Conservation (phyloP, 2,113 vertebrate genomes). For the Spizaetus ornatus region DNA sequence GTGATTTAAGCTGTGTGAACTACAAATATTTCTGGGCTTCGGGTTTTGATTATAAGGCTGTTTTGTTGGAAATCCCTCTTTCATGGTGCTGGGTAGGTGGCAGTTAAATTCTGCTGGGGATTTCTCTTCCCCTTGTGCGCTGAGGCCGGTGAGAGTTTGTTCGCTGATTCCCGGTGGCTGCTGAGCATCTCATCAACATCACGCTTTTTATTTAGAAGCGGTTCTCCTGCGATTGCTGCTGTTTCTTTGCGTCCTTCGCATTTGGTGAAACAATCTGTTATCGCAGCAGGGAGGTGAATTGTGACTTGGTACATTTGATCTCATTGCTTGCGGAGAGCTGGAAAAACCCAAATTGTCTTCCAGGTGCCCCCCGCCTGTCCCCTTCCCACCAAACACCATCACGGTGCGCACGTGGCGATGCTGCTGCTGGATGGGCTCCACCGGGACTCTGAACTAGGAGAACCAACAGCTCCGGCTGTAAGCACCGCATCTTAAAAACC, state of each 20-base stretch:
- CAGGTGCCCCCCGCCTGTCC: neutral
- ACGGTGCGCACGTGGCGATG: rapidly evolving
- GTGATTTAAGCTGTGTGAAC: neutral
- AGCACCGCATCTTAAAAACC: neutral
- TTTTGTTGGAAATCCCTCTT: neutral
- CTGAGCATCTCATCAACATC: neutral
- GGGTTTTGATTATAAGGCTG: neutral
- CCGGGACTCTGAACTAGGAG: neutral
- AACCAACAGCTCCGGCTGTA: rapidly evolving
- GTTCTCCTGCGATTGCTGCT: neutral
- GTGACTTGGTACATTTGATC: neutral
- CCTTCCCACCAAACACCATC: rapidly evolving
- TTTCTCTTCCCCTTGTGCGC: neutral
- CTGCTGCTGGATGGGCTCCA: rapidly evolving
- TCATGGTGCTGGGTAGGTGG: neutral
- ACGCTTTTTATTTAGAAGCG: too few relatives aligned
- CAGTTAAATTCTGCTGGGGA: neutral
- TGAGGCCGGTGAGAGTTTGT: neutral
- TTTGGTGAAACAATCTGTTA: too few relatives aligned
- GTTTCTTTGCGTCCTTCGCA: neutral
- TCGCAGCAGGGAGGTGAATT: neutral
- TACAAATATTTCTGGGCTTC: rapidly evolving
- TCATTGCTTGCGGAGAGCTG: neutral
- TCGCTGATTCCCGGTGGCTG: rapidly evolving
- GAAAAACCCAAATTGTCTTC: neutral